phyloP scores from a whole-genome alignment of 2,888 invertebrate species.

The Mesodorylaimus sp. region DNA sequence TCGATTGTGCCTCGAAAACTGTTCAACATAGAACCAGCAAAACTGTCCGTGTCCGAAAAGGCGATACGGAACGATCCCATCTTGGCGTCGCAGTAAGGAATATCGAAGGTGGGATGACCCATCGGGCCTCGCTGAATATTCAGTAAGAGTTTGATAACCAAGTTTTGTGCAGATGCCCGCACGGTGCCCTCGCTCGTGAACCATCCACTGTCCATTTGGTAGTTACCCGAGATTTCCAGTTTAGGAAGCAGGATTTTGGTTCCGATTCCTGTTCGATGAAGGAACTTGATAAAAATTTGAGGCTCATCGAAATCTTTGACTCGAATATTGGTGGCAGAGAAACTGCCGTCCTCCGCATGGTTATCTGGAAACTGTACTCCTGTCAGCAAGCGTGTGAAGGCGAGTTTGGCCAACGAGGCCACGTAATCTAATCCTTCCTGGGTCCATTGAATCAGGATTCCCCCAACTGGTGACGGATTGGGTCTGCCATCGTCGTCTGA shows the following conservation, averaged over 20 bases:
- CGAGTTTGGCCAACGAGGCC: neutral
- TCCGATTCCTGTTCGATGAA: constrained; percentile 2
- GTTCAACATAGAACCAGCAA: neutral
- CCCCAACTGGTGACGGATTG: neutral
- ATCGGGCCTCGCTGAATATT: neutral
- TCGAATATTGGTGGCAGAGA: neutral
- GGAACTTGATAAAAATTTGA: neutral
- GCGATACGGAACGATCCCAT: neutral
- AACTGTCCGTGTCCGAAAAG: neutral
- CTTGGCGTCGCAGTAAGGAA: neutral
- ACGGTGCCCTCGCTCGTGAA: neutral
- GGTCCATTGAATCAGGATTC: neutral
- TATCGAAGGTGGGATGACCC: neutral
- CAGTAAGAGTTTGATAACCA: neutral
- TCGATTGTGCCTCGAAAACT: neutral
- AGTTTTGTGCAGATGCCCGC: too few species aligned
- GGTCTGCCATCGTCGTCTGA: too few species aligned
- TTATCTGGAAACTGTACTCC: neutral
- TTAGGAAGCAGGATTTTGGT: neutral
- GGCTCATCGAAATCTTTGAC: neutral
- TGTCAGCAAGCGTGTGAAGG: neutral
- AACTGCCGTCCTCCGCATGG: neutral
- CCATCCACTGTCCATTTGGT: neutral
- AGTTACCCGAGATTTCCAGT: neutral
- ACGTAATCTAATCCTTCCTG: neutral